Conservation (phyloP, 1,140 invertebrate species). For the Ganaspis sp. region DNA sequence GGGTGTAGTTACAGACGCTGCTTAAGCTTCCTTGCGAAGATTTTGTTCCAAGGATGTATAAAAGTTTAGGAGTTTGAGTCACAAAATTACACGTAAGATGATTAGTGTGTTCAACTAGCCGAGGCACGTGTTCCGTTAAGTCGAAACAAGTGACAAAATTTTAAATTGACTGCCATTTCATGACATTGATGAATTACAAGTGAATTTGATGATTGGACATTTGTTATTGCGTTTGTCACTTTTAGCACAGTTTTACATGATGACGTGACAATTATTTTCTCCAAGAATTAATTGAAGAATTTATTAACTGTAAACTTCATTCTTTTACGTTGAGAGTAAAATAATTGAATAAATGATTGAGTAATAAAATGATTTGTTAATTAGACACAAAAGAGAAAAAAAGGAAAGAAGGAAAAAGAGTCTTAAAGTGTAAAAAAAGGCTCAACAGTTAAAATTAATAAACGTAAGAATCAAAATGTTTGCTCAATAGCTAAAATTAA, state of each 20-base stretch:
- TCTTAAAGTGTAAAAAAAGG: no score
- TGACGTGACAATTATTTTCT: constrained; percentile 13
- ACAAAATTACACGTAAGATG: constrained; percentile 62
- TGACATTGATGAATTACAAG: constrained; percentile 9
- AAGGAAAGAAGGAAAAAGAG: no score
- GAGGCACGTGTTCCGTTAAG: constrained; percentile 69
- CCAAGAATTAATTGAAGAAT: not conserved
- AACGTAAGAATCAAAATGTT: no score
- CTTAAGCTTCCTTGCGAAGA: not conserved
- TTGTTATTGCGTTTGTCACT: not conserved
- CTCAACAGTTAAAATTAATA: no score
- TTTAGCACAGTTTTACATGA: not conserved
- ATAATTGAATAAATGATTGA: no score
- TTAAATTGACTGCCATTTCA: constrained; percentile 28
- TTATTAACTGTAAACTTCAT: not conserved
- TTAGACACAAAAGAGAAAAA: no score
- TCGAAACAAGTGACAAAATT: constrained; percentile 62
- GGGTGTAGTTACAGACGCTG: not conserved
- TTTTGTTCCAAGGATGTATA: constrained; percentile 35
- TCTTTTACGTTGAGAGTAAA: not conserved
- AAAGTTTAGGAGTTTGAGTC: constrained; percentile 58
- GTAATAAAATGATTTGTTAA: no score
- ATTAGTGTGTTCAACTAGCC: constrained; percentile 72
- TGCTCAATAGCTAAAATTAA: no score
- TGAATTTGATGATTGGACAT: not conserved